phyloP scores from a whole-genome alignment of 2,888 invertebrate species.

The Pyralis farinalis region DNA sequence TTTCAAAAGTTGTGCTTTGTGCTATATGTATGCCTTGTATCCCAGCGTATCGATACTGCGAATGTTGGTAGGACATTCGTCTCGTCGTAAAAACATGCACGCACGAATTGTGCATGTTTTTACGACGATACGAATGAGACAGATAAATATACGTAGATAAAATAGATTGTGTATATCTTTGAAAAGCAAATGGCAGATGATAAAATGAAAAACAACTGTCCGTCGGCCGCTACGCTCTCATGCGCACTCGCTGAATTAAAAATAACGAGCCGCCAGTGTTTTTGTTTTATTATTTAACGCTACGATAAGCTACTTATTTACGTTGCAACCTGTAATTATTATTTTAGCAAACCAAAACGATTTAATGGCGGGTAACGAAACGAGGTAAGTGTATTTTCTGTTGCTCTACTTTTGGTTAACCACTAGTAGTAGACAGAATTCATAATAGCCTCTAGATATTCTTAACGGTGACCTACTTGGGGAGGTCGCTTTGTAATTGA shows the following conservation, averaged over 20 bases:
- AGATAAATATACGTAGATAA: conserved; percentile 8
- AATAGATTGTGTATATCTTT: conserved; percentile 14
- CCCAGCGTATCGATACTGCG: no score
- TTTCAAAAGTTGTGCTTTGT: no score
- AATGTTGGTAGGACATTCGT: no score
- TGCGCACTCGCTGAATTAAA: conserved; percentile 40
- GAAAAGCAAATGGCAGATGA: background rate
- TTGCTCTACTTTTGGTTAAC: background rate
- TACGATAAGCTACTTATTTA: conserved; percentile 30
- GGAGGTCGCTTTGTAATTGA: no score
- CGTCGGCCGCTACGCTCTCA: conserved; percentile 57
- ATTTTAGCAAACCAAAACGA: conserved; percentile 4
- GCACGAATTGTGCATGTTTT: no score
- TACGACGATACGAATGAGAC: no score
- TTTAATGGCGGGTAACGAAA: conserved; percentile 2
- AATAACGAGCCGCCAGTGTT: conserved; percentile 48
- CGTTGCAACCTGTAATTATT: conserved; percentile 4
- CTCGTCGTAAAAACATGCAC: no score
- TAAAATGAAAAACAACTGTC: conserved; percentile 30
- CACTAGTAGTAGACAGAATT: background rate
- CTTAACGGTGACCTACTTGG: no score
- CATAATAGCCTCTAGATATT: background rate
- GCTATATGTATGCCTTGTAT: no score
- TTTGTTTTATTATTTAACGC: conserved; percentile 60
- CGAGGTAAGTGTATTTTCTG: background rate